Conservation (phyloP, 2,888 invertebrate species). For the Sclerodermus sp. region DNA sequence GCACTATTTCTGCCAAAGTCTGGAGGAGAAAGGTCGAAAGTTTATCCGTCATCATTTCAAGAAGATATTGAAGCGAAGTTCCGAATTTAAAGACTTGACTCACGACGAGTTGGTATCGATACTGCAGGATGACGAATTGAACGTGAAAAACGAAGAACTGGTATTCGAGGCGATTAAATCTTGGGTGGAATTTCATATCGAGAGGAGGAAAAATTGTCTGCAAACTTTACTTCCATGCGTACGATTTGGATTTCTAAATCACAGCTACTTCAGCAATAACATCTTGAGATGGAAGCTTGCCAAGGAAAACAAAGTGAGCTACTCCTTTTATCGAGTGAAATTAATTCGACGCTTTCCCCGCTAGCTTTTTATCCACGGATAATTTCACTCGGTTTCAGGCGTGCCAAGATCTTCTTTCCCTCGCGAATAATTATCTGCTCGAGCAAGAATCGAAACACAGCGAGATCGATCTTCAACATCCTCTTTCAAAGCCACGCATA, state of each 20-base stretch:
- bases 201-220: constrained; percentile 62
- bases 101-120: constrained; percentile 67
- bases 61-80: constrained; percentile 65
- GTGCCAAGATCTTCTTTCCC: constrained; percentile 62
- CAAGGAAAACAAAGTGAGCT: constrained; percentile 60
- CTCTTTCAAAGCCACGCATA: constrained; percentile 70
- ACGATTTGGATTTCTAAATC: constrained; percentile 68
- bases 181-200: constrained; percentile 69
- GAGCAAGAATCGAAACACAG: constrained; percentile 56
- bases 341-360: too few relatives aligned
- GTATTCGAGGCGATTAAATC: constrained; percentile 74
- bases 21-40: constrained; percentile 65
- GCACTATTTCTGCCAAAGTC: constrained; percentile 70
- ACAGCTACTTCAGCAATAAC: constrained; percentile 62
- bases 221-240: constrained; percentile 67
- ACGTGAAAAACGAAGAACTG: constrained; percentile 72
- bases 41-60: constrained; percentile 66
- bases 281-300: constrained; percentile 63
- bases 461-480: constrained; percentile 63
- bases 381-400: constrained; percentile 56
- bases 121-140: constrained; percentile 71
- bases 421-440: constrained; percentile 62
- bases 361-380: too few relatives aligned
- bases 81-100: constrained; percentile 66
- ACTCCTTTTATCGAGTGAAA: too few relatives aligned